Evolutionary conservation across 2,113 vertebrate species (phyloP).

Genomic region (Pithys albifrons): DNA sequence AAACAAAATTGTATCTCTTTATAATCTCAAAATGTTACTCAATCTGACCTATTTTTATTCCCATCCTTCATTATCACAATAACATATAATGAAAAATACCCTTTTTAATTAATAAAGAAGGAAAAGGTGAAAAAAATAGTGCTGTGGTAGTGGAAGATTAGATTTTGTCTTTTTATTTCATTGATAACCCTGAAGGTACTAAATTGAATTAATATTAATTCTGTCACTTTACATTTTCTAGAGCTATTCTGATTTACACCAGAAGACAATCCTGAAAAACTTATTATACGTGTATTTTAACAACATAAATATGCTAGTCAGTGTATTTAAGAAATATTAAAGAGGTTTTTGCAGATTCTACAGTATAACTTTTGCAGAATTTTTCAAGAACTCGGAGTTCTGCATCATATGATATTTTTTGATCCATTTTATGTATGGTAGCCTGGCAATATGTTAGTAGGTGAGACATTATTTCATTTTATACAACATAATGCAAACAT

Average conservation of each 20-base stretch:
- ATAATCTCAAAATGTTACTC: neutral
- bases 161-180: conserved; percentile 3
- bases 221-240: neutral
- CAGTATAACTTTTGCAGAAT: neutral
- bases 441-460: neutral
- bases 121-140: neutral
- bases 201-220: conserved; percentile 5
- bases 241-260: neutral
- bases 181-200: neutral
- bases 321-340: neutral
- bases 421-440: neutral
- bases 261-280: neutral
- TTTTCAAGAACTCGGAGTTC: neutral
- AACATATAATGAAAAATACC: neutral
- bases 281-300: neutral
- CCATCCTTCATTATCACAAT: neutral
- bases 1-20: neutral
- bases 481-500: neutral
- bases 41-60: neutral
- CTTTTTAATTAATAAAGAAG: conserved; percentile 31
- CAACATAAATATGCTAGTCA: neutral
- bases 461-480: neutral
- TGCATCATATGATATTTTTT: neutral
- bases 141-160: neutral
- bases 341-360: neutral